A percentile compares a stretch with the other conserved stretches of the same genome.
These are phyloP conservation scores for Andrena dorsata DNA, from an alignment of 2,888 invertebrate genomes.

Conservation along the genomic window DNA sequence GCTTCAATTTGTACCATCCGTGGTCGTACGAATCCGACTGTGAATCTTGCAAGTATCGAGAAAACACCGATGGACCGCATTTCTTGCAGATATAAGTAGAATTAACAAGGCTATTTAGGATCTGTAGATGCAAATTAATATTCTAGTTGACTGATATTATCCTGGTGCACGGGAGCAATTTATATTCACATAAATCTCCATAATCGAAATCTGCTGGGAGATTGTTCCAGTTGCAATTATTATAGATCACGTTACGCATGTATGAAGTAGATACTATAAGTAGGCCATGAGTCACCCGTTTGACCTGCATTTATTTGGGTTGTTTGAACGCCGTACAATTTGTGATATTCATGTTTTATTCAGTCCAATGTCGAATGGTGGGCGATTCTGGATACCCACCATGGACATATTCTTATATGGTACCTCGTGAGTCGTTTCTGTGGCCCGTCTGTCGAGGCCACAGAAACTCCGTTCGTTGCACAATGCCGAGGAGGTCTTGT, in stretches of 20 bases:
- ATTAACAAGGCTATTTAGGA: too few relatives aligned
- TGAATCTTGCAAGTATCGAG: too few relatives aligned
- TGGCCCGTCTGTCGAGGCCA: slow-evolving; percentile 73
- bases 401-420: slow-evolving; percentile 81
- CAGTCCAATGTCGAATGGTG: slow-evolving; percentile 66
- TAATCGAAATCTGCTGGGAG: slow-evolving; percentile 14
- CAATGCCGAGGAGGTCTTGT: slow-evolving; percentile 63
- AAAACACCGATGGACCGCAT: too few relatives aligned
- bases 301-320: slow-evolving; percentile 57
- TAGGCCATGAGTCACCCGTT: slow-evolving; percentile 62
- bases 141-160: not conserved
- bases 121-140: not conserved
- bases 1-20: too few relatives aligned
- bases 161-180: not conserved
- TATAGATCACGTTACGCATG: slow-evolving; percentile 19
- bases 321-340: slow-evolving; percentile 54
- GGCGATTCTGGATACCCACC: slow-evolving; percentile 76
- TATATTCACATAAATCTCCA: slow-evolving; percentile 24
- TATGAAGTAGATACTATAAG: slow-evolving; percentile 35
- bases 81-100: not conserved
- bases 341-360: slow-evolving; percentile 60
- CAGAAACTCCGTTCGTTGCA: slow-evolving; percentile 66
- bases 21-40: too few relatives aligned
- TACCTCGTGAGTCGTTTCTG: slow-evolving; percentile 71
- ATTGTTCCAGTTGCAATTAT: slow-evolving; percentile 36